Conservation (phyloP, 2,888 invertebrate species). For the Allolobophora icterica region DNA sequence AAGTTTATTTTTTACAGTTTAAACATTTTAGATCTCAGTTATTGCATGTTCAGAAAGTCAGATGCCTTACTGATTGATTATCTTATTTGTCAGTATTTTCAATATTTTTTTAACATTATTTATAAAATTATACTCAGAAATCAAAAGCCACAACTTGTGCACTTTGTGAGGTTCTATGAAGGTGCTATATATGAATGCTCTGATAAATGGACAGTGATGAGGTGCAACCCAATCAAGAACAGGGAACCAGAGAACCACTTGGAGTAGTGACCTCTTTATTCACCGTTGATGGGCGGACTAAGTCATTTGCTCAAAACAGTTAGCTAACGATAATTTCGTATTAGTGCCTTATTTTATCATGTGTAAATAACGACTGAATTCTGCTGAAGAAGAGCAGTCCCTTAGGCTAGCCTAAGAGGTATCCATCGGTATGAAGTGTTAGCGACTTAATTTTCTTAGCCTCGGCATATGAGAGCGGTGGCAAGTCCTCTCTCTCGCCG, state of each 20-base stretch:
- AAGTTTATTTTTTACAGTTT: background rate
- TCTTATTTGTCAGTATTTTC: background rate
- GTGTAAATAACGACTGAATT: background rate
- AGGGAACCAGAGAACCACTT: background rate
- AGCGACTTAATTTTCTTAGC: no score
- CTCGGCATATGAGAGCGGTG: no score
- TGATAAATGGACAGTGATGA: background rate
- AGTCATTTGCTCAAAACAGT: background rate
- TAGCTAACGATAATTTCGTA: background rate
- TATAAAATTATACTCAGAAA: no score
- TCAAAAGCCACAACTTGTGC: background rate
- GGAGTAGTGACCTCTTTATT: background rate
- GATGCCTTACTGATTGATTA: background rate
- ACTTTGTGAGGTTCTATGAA: background rate
- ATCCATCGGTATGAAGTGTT: no score
- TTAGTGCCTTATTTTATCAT: background rate
- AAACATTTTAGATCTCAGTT: background rate
- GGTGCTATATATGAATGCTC: background rate
- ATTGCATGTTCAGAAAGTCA: background rate
- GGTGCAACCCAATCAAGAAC: background rate
- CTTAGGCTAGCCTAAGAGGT: no score
- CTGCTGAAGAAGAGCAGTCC: background rate
- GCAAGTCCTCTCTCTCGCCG: no score
- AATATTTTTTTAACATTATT: background rate
- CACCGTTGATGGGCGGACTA: background rate